Percentiles rank a stretch among this genome's conserved stretches.
Evolutionary conservation across 2,888 invertebrate species (phyloP).

Genomic region (Congeria kusceri): DNA sequence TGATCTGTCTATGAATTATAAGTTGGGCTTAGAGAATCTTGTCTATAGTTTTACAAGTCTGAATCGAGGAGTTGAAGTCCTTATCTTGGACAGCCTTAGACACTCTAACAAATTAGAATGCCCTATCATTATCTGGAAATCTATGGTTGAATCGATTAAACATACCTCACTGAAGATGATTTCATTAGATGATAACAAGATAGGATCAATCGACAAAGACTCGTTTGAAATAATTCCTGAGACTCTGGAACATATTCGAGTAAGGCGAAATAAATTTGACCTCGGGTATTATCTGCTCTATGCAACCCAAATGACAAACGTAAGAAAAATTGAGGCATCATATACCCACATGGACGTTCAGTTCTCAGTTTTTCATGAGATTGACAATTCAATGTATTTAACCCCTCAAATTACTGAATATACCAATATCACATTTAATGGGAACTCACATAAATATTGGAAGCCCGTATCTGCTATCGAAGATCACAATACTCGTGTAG

Average conservation of each 20-base stretch:
- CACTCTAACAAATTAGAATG: background rate
- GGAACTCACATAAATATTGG: no score
- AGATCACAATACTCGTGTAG: no score
- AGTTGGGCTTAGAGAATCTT: no score
- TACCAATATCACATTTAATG: no score
- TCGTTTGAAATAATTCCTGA: slow-evolving; percentile 19
- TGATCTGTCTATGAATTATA: slow-evolving; percentile 34
- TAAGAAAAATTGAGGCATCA: slow-evolving; percentile 25
- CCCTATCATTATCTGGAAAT: background rate
- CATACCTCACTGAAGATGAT: slow-evolving; percentile 23
- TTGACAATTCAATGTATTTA: background rate
- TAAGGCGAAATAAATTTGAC: slow-evolving; percentile 27
- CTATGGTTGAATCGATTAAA: background rate
- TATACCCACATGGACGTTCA: slow-evolving; percentile 29
- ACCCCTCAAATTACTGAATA: no score
- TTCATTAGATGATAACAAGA: slow-evolving; percentile 28
- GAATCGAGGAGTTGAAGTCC: background rate
- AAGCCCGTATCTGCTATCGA: no score
- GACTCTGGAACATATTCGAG: slow-evolving; percentile 11
- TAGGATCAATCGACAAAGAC: slow-evolving; percentile 2
- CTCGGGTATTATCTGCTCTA: slow-evolving; percentile 32
- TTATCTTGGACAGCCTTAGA: slow-evolving; percentile 6
- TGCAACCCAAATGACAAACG: slow-evolving; percentile 11
- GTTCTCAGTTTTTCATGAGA: background rate
- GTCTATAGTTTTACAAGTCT: slow-evolving; percentile 18